Evolutionary conservation across 2,888 invertebrate species (phyloP).

Genomic region (Caradrina kadenii): DNA sequence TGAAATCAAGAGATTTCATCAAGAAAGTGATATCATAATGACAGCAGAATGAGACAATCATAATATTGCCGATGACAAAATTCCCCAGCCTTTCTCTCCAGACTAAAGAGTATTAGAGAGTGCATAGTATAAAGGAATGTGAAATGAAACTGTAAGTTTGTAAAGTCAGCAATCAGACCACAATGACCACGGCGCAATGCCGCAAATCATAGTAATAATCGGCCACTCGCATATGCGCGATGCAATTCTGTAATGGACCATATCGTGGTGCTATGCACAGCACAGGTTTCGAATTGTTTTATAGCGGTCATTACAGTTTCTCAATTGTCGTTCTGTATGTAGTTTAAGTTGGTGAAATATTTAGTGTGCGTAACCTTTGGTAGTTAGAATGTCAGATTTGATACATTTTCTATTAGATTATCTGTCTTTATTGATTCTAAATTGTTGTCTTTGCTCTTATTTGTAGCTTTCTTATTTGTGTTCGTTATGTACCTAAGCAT

Average conservation of each 20-base stretch:
- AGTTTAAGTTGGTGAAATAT: slow-evolving; percentile 43
- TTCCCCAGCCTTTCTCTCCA: slow-evolving; percentile 63
- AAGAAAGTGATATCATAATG: slow-evolving; percentile 57
- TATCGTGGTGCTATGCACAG: slow-evolving; percentile 52
- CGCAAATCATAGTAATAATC: slow-evolving; percentile 70
- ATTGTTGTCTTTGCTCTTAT: neutral
- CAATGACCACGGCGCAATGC: slow-evolving; percentile 63
- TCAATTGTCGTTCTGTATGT: slow-evolving; percentile 45
- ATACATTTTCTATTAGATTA: slow-evolving; percentile 20
- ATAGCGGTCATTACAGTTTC: slow-evolving; percentile 56
- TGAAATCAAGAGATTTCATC: slow-evolving; percentile 56
- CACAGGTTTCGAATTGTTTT: slow-evolving; percentile 58
- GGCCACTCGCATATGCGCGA: slow-evolving; percentile 62
- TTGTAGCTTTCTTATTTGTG: neutral
- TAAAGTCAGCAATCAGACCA: slow-evolving; percentile 64
- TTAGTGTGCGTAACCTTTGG: slow-evolving; percentile 38
- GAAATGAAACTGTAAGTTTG: slow-evolving; percentile 67
- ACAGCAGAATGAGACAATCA: slow-evolving; percentile 48
- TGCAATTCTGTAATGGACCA: slow-evolving; percentile 67
- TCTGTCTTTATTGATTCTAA: neutral
- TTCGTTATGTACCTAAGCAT: neutral
- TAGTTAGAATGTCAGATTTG: slow-evolving; percentile 21
- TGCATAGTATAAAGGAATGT: slow-evolving; percentile 54
- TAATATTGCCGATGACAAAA: slow-evolving; percentile 58
- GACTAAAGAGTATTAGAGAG: slow-evolving; percentile 54